Percentiles rank a stretch among this genome's conserved stretches.
Conservation (phyloP, 2,113 vertebrate genomes). For the Cheirogaleus medius region DNA sequence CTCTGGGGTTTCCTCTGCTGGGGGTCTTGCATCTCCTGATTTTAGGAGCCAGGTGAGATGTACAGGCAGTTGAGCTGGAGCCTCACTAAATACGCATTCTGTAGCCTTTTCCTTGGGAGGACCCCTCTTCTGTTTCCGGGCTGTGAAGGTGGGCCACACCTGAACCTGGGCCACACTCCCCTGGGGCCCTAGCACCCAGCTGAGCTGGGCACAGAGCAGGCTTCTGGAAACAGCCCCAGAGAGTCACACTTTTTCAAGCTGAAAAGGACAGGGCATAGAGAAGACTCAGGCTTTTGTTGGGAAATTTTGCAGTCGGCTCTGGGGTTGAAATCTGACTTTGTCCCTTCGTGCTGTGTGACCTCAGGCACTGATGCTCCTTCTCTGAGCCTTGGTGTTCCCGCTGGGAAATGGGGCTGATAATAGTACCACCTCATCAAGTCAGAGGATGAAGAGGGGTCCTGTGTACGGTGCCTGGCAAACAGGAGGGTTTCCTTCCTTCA, state of each 20-base stretch:
- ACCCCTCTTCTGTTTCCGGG: background rate
- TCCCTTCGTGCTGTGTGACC: background rate
- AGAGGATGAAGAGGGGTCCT: background rate
- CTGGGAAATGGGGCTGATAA: background rate
- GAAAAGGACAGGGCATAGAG: too few relatives aligned
- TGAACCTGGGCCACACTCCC: background rate
- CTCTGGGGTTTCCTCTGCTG: constrained; percentile 69
- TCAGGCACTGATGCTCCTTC: background rate
- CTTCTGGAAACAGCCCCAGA: background rate
- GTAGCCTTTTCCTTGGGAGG: background rate
- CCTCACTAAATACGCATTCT: background rate
- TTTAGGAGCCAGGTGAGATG: constrained; percentile 77
- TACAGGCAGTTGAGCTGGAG: background rate
- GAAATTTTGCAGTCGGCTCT: background rate
- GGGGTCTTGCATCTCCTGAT: constrained; percentile 74
- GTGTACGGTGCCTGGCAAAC: background rate
- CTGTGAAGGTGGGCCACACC: background rate
- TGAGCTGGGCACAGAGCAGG: background rate
- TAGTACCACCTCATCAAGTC: background rate
- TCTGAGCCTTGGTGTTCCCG: background rate
- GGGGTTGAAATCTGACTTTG: background rate
- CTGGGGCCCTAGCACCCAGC: background rate
- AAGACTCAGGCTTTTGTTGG: background rate
- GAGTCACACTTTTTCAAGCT: background rate
- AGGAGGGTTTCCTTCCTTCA: background rate